Percentiles rank a stretch among this genome's conserved stretches.
These are phyloP conservation scores for Rapana venosa DNA, from an alignment of 2,888 invertebrate species.

Conservation along the genomic window DNA sequence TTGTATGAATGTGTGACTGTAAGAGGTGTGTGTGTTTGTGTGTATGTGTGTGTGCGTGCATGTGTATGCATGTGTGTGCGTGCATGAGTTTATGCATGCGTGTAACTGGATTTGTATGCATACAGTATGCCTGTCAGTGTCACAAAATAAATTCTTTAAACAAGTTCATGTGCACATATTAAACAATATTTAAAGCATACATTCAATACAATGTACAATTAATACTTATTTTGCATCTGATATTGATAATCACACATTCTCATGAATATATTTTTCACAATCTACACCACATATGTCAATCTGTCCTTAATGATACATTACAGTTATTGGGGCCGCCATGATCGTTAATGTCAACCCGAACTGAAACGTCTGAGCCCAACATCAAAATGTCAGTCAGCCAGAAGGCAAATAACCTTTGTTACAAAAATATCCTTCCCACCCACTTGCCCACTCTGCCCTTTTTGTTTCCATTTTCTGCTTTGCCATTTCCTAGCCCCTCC, in stretches of 20 bases:
- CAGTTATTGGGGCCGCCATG: too few relatives aligned
- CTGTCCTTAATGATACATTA: too few relatives aligned
- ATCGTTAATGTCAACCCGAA: too few relatives aligned
- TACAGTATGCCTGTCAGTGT: neutral
- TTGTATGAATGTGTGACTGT: neutral
- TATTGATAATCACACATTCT: too few relatives aligned
- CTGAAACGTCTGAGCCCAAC: neutral
- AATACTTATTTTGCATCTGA: too few relatives aligned
- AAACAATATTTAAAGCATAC: too few relatives aligned
- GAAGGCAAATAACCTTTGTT: neutral
- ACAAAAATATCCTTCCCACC: neutral
- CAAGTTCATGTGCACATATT: too few relatives aligned
- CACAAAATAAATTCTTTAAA: too few relatives aligned
- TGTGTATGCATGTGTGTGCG: neutral
- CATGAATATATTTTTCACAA: too few relatives aligned
- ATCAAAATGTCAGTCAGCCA: constrained; percentile 1
- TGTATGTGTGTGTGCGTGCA: neutral
- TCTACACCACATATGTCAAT: too few relatives aligned
- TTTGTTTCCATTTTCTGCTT: neutral
- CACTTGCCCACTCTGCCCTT: neutral
- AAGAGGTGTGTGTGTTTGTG: neutral
- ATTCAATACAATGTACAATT: too few relatives aligned
- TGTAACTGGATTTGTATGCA: neutral
- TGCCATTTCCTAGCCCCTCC: neutral
- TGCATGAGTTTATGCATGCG: neutral